phyloP scores from a whole-genome alignment of 2,888 invertebrate genomes.

The Deroplatys truncata region DNA sequence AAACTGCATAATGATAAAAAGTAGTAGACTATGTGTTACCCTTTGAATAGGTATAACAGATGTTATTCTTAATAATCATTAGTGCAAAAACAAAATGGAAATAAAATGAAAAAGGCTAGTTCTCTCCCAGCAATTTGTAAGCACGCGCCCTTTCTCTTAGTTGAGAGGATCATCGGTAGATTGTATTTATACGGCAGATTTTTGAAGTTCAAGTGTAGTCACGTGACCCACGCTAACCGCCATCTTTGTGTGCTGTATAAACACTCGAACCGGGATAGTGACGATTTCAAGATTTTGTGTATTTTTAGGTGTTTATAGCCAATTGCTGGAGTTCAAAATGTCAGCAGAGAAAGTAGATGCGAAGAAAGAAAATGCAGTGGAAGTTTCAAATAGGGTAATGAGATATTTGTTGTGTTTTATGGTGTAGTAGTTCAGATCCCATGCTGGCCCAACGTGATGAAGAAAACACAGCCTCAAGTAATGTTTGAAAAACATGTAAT shows the following conservation, averaged over 20 bases:
- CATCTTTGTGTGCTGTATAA: conserved; percentile 56
- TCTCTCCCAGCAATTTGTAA: too few relatives aligned
- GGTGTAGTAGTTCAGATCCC: conserved; percentile 23
- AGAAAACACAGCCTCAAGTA: conserved; percentile 29
- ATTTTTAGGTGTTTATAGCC: conserved; percentile 43
- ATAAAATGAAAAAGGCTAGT: too few relatives aligned
- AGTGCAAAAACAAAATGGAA: too few relatives aligned
- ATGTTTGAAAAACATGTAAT: conserved; percentile 6
- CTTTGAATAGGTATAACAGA: too few relatives aligned
- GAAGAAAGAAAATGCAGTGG: conserved; percentile 45
- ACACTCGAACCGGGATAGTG: conserved; percentile 40
- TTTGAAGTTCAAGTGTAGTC: conserved; percentile 37
- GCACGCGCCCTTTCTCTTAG: not conserved
- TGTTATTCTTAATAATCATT: too few relatives aligned
- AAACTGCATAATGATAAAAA: too few relatives aligned
- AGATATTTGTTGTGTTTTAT: conserved; percentile 12
- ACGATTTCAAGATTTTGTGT: conserved; percentile 29
- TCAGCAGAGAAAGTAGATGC: conserved; percentile 44
- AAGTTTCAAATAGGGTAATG: conserved; percentile 45
- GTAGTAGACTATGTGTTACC: too few relatives aligned
- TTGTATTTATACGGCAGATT: conserved; percentile 11
- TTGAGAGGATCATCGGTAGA: not conserved
- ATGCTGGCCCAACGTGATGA: conserved; percentile 33
- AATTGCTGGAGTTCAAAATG: conserved; percentile 41
- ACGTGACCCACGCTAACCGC: conserved; percentile 62